Percentiles rank a stretch among this genome's conserved stretches.
Conservation (phyloP, 2,888 invertebrate species). For the Macaria liturata region DNA sequence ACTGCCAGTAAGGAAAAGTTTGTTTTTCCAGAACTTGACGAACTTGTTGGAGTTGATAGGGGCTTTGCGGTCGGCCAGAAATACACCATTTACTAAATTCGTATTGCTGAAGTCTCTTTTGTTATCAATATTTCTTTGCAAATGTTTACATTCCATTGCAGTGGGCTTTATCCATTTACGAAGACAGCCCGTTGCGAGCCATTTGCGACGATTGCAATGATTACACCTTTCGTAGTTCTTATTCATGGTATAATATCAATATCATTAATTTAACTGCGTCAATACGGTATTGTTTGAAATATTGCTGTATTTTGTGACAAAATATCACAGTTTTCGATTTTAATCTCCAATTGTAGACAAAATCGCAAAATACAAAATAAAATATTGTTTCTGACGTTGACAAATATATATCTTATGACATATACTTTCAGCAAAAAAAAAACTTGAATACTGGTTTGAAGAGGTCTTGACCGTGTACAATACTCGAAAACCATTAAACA, state of each 20-base stretch:
- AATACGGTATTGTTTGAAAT: not conserved
- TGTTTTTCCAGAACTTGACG: constrained; percentile 78
- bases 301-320: no score
- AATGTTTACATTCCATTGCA: constrained; percentile 77
- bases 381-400: no score
- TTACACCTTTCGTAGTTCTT: constrained; percentile 77
- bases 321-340: no score
- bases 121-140: constrained; percentile 71
- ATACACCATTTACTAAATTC: constrained; percentile 70
- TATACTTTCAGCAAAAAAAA: no score
- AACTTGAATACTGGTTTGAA: no score
- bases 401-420: no score
- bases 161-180: constrained; percentile 76
- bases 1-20: constrained; percentile 72
- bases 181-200: constrained; percentile 75
- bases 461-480: no score
- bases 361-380: no score
- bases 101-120: constrained; percentile 70
- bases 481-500: no score
- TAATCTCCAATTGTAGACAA: no score
- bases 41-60: constrained; percentile 69
- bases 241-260: constrained; percentile 53
- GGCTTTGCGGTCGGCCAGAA: constrained; percentile 67
- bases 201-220: constrained; percentile 75
- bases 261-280: constrained; percentile 3